phyloP scores from a whole-genome alignment of 64 coral and sea anemone species.

The Stylophora pistillata region DNA sequence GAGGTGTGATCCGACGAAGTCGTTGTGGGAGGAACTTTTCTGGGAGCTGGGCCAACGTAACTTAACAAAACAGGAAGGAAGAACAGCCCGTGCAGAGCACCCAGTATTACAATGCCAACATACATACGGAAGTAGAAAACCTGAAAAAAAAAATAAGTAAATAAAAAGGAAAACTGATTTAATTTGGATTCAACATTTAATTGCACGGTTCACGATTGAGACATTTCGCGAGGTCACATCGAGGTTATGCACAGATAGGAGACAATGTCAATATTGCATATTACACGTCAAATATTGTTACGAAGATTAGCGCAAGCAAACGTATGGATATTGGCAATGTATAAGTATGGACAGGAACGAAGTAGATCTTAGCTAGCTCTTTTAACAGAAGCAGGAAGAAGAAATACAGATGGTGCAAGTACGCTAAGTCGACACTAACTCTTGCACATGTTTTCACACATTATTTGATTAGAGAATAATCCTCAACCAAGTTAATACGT shows the following conservation, averaged over 20 bases:
- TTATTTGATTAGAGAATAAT: no score
- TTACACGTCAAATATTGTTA: no score
- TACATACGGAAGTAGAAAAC: constrained; percentile 99
- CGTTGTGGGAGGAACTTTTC: neutral
- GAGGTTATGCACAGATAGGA: no score
- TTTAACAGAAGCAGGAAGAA: neutral
- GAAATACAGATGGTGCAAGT: no score
- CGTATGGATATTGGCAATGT: constrained; percentile 14
- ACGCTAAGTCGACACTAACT: no score
- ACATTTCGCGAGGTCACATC: no score
- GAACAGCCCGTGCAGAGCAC: constrained; percentile 82
- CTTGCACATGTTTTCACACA: no score
- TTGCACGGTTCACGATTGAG: no score
- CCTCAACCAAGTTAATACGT: no score
- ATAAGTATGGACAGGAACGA: neutral
- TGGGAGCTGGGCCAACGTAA: constrained; percentile 76
- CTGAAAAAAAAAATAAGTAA: constrained; percentile 58
- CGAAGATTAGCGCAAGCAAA: neutral
- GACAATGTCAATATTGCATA: no score
- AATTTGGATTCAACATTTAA: neutral
- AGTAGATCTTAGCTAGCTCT: neutral
- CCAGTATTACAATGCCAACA: constrained; percentile 91
- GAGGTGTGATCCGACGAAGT: neutral
- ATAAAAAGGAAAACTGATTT: neutral
- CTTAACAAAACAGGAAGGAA: constrained; percentile 93